A percentile compares a stretch with the other conserved stretches of the same genome.
These are phyloP conservation scores for Ips nitidus DNA, from an alignment of 1,140 invertebrate genomes.

Conservation along the genomic window DNA sequence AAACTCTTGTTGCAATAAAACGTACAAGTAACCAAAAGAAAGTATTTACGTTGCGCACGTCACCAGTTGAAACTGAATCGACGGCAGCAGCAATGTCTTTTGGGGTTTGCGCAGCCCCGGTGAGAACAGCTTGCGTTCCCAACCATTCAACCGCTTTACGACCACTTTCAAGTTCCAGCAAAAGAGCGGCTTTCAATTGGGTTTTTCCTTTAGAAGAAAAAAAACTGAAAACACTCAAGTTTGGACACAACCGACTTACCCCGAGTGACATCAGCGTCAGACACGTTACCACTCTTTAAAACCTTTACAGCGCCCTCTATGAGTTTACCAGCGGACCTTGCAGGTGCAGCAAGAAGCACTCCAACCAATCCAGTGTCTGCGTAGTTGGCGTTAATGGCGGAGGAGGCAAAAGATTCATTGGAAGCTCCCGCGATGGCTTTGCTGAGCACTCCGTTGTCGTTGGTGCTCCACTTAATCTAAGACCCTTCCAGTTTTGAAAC, in stretches of 20 bases:
- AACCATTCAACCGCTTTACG: slow-evolving; percentile 63
- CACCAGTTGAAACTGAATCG: slow-evolving; percentile 66
- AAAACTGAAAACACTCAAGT: neutral
- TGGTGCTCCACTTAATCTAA: slow-evolving; percentile 39
- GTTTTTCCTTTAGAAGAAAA: slow-evolving; percentile 57
- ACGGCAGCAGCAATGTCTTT: slow-evolving; percentile 62
- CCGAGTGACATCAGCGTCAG: slow-evolving; percentile 66
- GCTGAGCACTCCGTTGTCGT: slow-evolving; percentile 55
- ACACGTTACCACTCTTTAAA: slow-evolving; percentile 59
- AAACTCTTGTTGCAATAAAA: neutral
- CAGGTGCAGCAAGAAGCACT: slow-evolving; percentile 67
- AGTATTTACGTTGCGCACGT: slow-evolving; percentile 69
- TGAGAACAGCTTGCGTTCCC: slow-evolving; percentile 66
- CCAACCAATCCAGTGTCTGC: slow-evolving; percentile 86
- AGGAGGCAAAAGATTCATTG: slow-evolving; percentile 59
- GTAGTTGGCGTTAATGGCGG: slow-evolving; percentile 77
- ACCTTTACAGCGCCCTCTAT: slow-evolving; percentile 61
- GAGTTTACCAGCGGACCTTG: slow-evolving; percentile 65
- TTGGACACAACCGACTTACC: slow-evolving; percentile 51
- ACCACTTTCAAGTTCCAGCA: slow-evolving; percentile 63
- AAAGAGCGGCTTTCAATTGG: slow-evolving; percentile 69
- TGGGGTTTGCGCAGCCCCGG: slow-evolving; percentile 57
- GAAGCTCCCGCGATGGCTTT: slow-evolving; percentile 62
- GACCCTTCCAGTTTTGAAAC: too few species aligned
- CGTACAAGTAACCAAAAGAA: neutral